Percentiles rank a stretch among this genome's conserved stretches.
Conservation (phyloP, 2,113 vertebrate species). For the Microcebus jonahi region DNA sequence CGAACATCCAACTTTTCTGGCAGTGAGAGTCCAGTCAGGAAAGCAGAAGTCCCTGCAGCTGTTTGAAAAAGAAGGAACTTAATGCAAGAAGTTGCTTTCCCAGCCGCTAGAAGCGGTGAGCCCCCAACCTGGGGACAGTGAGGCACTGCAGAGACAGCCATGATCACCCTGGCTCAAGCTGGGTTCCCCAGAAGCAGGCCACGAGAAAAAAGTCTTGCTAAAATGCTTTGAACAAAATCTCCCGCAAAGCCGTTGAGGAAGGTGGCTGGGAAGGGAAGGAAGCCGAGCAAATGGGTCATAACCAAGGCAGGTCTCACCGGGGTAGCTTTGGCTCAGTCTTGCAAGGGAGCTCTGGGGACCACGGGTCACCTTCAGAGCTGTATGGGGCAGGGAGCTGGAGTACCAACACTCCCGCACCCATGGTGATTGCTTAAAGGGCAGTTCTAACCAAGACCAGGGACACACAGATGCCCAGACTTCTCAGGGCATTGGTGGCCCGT, state of each 20-base stretch:
- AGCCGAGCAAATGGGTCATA: background rate
- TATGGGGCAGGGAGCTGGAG: background rate
- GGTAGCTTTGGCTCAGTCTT: background rate
- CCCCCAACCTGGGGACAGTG: background rate
- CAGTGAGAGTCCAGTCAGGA: background rate
- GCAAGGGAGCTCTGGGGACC: background rate
- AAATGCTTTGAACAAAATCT: background rate
- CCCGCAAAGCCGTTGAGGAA: background rate
- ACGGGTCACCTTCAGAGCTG: background rate
- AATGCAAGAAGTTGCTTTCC: background rate
- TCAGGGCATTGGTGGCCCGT: background rate
- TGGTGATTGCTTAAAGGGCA: background rate
- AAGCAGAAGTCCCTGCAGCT: background rate
- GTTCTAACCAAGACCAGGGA: background rate
- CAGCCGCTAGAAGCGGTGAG: background rate
- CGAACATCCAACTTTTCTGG: background rate
- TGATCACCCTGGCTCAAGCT: background rate
- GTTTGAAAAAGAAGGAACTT: background rate
- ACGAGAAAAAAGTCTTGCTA: background rate
- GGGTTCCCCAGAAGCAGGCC: background rate
- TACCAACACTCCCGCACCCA: background rate
- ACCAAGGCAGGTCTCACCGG: background rate
- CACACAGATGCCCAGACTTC: background rate
- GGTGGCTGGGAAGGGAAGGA: background rate
- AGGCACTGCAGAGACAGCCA: background rate